These are phyloP conservation scores for Mylabris sibirica DNA, from an alignment of 2,888 invertebrate genomes.

Conservation along the genomic window DNA sequence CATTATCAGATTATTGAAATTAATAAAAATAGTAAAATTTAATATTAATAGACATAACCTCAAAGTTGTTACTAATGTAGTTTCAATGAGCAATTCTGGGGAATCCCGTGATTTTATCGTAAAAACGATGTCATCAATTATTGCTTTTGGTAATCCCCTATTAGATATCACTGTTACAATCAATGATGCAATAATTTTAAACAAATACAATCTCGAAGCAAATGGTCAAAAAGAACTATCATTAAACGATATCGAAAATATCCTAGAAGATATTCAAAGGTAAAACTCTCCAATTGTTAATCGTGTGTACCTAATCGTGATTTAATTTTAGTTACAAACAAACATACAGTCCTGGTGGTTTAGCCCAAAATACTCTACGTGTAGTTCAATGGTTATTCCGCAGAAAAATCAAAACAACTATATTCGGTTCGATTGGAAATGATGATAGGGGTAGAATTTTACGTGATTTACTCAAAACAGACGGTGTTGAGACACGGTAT, in stretches of 20 bases:
- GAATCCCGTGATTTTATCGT: constrained; percentile 21
- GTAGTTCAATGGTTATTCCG: constrained; percentile 60
- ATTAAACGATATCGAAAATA: constrained; percentile 46
- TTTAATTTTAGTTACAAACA: constrained; percentile 46
- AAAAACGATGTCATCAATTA: constrained; percentile 47
- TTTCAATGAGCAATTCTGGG: constrained; percentile 16
- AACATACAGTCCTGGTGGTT: constrained; percentile 59
- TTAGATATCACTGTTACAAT: constrained; percentile 58
- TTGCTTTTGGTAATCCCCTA: constrained; percentile 62
- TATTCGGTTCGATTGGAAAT: constrained; percentile 65
- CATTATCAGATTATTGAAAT: not conserved
- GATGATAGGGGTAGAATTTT: constrained; percentile 62
- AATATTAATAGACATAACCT: constrained; percentile 11
- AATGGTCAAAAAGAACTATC: constrained; percentile 59
- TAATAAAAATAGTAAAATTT: not conserved
- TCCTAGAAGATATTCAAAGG: constrained; percentile 51
- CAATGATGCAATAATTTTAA: constrained; percentile 47
- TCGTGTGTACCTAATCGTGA: not conserved
- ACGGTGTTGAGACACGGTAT: constrained; percentile 60
- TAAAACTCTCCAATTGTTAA: constrained; percentile 28
- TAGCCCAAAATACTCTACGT: constrained; percentile 63
- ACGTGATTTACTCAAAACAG: constrained; percentile 55
- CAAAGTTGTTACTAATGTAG: not conserved
- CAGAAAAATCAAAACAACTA: constrained; percentile 48
- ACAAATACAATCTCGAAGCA: constrained; percentile 56